Evolutionary conservation across 2,113 vertebrate genomes (phyloP), one percentile per base, ranked within the genome.

Genomic region (Brachionichthys hirsutus): DNA sequence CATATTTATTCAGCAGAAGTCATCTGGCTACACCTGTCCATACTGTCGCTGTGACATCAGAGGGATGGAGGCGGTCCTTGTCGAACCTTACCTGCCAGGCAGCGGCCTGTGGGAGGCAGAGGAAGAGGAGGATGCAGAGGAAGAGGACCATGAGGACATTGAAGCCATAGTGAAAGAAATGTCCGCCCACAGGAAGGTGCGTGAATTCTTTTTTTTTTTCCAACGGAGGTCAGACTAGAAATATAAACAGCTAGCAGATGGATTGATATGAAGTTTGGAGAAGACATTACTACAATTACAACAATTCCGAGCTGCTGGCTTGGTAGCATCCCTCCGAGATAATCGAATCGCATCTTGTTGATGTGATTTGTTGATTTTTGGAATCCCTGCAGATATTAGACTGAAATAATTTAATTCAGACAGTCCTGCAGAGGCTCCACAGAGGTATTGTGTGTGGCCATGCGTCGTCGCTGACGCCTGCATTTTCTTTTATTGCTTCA

Each of bases 41-140:
- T 96, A 94, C 83, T 95, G 94, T 63, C 93, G 94, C 68, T 82
- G 89, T 10, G 62, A 92, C 74, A 95, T 96, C 85, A 82, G 79
- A 78, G 94, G 92, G 34, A 91, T 75, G 0, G 89, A 94, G 59
- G 63, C 88, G 0, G 66, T 95, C 51, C 50, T 83, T 1, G 62
- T 95, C 4, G 88, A 87, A 41, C 88, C 85, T 0, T 85, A 82
- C 70, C 7, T 44, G 5, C 55, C 72, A 3, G 30, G 9, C 56
- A 30, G 2, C 13, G 2, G 15, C 54, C 45, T 20, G 9, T 53
- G 22, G 2, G 46, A 54, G 15, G 73, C 66, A 1, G 59, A 47
- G 2, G 66, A 17, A 0, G 71, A 70, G 10, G 85, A 87, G 0
- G 81, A 83, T 0, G 48, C 75, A 0, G 90, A 85, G 0, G 90